These are phyloP conservation scores for Plagodis pulveraria DNA, from an alignment of 2,888 invertebrate genomes.

Conservation along the genomic window DNA sequence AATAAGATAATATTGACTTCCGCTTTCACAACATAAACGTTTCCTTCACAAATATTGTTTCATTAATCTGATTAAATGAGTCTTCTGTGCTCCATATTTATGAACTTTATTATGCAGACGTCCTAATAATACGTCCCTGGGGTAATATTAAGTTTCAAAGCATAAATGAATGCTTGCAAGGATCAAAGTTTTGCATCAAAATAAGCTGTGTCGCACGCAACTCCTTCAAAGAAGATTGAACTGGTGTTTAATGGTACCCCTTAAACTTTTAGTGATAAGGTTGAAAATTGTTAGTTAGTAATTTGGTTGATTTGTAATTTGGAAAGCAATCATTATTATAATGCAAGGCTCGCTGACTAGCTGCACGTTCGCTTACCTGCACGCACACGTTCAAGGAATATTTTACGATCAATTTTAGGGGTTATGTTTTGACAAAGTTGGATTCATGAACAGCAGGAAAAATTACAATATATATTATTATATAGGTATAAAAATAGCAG, in stretches of 20 bases:
- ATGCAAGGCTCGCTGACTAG: constrained; percentile 60
- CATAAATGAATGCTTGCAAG: constrained; percentile 6
- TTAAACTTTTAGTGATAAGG: constrained; percentile 33
- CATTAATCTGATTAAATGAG: constrained; percentile 2
- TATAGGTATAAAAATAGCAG: too few species aligned
- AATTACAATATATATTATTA: not conserved
- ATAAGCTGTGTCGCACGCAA: constrained; percentile 16
- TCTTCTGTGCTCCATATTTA: constrained; percentile 1
- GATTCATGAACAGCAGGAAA: not conserved
- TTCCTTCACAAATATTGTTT: not conserved
- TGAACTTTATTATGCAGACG: constrained; percentile 8
- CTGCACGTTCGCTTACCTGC: constrained; percentile 68
- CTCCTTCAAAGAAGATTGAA: not conserved
- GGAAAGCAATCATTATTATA: constrained; percentile 64
- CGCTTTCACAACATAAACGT: not conserved
- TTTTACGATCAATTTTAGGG: not conserved
- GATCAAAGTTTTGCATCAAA: constrained; percentile 8
- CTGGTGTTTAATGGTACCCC: constrained; percentile 18
- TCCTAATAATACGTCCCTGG: constrained; percentile 16
- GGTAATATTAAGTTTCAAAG: constrained; percentile 8
- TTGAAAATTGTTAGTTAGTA: constrained; percentile 38
- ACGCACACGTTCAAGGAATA: constrained; percentile 49
- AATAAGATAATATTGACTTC: not conserved
- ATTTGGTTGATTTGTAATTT: constrained; percentile 57
- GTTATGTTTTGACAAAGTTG: not conserved